Percentiles rank a stretch among this genome's conserved stretches.
These are phyloP conservation scores for Sparus aurata DNA, from an alignment of 2,797 vertebrate genomes.

Conservation along the genomic window DNA sequence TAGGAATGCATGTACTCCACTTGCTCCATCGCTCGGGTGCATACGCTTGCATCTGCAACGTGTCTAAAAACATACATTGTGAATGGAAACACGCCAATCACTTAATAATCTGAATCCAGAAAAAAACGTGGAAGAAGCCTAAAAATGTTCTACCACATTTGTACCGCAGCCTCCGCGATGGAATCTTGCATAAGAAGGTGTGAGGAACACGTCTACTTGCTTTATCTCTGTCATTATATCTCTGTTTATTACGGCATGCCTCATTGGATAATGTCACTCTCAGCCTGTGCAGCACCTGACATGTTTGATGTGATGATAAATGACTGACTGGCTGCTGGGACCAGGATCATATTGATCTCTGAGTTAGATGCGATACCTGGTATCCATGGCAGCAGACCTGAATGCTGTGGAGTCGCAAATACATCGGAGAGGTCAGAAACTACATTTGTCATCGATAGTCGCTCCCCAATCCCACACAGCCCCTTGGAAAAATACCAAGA, in stretches of 20 bases:
- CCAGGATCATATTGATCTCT: slow-evolving; percentile 79
- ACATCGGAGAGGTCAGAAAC: slow-evolving; percentile 75
- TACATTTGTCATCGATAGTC: slow-evolving; percentile 71
- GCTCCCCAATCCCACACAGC: slow-evolving; percentile 42
- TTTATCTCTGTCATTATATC: slow-evolving; percentile 65
- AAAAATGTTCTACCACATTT: slow-evolving; percentile 38
- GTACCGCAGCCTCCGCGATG: slow-evolving; percentile 54
- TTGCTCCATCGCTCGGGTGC: too few relatives aligned
- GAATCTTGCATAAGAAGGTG: slow-evolving; percentile 46
- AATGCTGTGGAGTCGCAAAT: slow-evolving; percentile 65
- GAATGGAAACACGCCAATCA: background rate
- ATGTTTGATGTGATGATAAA: slow-evolving; percentile 82
- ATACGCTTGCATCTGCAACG: background rate
- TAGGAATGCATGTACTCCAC: too few relatives aligned
- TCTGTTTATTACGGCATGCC: slow-evolving; percentile 73
- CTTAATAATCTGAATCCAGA: slow-evolving; percentile 23
- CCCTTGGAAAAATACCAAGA: slow-evolving; percentile 44
- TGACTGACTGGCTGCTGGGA: slow-evolving; percentile 61
- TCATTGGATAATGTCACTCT: slow-evolving; percentile 71
- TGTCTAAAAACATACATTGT: background rate
- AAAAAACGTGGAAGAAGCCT: slow-evolving; percentile 36
- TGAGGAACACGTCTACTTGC: slow-evolving; percentile 38
- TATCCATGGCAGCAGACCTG: slow-evolving; percentile 69
- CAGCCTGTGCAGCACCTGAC: slow-evolving; percentile 57
- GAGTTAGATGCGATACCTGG: slow-evolving; percentile 63